Percentiles rank a stretch among this genome's conserved stretches.
Conservation (phyloP, 2,113 vertebrate genomes). For the Piaya cayana region DNA sequence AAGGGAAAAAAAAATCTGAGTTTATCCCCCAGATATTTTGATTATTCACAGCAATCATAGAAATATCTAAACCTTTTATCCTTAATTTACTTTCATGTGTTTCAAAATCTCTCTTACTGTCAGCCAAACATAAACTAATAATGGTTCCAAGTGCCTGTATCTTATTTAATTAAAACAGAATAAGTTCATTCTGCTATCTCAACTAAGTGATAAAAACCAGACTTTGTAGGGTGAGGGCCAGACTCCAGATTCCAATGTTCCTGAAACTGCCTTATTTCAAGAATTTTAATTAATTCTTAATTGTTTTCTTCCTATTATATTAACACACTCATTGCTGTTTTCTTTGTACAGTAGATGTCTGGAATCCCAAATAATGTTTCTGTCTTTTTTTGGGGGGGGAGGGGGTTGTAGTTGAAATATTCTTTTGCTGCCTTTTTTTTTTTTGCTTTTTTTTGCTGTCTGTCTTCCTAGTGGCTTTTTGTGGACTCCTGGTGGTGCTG, state of each 20-base stretch:
- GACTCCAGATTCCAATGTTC: background rate
- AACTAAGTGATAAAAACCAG: background rate
- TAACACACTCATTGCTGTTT: background rate
- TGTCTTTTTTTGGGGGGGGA: background rate
- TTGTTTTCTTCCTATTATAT: background rate
- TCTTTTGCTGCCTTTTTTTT: background rate
- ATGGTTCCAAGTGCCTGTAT: background rate
- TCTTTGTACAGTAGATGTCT: background rate
- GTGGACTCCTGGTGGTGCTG: background rate
- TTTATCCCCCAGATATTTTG: background rate
- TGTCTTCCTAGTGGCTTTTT: background rate
- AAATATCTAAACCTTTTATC: background rate
- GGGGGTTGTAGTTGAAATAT: background rate
- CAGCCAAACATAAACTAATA: background rate
- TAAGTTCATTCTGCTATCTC: background rate
- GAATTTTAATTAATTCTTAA: background rate
- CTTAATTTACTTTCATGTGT: background rate
- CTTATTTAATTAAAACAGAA: constrained; percentile 5
- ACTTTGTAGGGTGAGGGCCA: background rate
- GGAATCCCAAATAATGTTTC: background rate
- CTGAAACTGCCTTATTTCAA: background rate
- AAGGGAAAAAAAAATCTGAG: background rate
- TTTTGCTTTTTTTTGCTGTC: background rate
- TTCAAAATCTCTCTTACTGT: constrained; percentile 7
- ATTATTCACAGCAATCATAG: background rate